Conservation (phyloP, 2,888 invertebrate species). For the Lasioglossum figueresi region DNA sequence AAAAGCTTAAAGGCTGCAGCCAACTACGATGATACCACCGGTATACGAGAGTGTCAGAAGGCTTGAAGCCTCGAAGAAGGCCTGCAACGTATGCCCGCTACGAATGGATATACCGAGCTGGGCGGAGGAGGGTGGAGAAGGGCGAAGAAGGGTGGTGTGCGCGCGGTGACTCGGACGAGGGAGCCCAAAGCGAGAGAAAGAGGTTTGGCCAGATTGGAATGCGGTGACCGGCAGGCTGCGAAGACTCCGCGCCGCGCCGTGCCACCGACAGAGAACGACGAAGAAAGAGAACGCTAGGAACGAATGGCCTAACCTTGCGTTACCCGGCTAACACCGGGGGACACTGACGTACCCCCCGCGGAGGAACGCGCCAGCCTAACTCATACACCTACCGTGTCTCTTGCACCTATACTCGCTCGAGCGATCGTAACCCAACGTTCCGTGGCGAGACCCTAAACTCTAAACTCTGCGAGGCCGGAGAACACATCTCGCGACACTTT, state of each 20-base stretch:
- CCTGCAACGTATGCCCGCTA: conserved; percentile 64
- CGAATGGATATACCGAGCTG: conserved; percentile 33
- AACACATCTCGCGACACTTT: background rate
- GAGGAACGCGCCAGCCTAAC: conserved; percentile 68
- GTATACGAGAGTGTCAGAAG: conserved; percentile 79
- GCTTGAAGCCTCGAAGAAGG: conserved; percentile 70
- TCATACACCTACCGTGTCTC: conserved; percentile 32
- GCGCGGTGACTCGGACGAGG: conserved; percentile 30
- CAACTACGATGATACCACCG: conserved; percentile 81
- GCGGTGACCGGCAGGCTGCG: conserved; percentile 80
- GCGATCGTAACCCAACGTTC: conserved; percentile 1
- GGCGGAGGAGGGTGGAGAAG: conserved; percentile 12
- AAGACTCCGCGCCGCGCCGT: conserved; percentile 53
- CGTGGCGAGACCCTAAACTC: background rate
- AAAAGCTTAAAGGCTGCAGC: conserved; percentile 80
- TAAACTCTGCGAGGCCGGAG: background rate
- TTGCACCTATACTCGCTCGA: conserved; percentile 20
- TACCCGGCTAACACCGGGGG: conserved; percentile 72
- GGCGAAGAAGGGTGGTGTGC: conserved; percentile 18
- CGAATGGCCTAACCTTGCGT: conserved; percentile 68
- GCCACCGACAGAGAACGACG: conserved; percentile 36
- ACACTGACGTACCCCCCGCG: conserved; percentile 82
- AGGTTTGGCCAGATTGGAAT: conserved; percentile 75
- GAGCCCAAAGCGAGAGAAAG: conserved; percentile 52
- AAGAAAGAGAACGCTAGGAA: conserved; percentile 49